A percentile compares a stretch with the other conserved stretches of the same genome.
Conservation (phyloP, 2,888 invertebrate species). For the Drosophila borealis region DNA sequence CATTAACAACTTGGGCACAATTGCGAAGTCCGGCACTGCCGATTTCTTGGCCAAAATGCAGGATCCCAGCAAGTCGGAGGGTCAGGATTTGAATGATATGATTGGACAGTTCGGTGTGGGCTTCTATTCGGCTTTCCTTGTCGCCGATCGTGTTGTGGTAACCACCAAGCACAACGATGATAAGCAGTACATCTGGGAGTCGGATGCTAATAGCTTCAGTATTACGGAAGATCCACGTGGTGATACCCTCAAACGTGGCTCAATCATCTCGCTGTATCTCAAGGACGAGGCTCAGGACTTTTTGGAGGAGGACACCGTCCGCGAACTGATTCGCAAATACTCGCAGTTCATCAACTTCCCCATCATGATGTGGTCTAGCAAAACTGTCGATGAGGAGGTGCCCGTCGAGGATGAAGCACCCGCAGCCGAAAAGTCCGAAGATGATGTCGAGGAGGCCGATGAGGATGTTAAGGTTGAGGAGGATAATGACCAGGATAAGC, state of each 20-base stretch:
- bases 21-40: slow-evolving; percentile 98
- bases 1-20: slow-evolving; percentile 98
- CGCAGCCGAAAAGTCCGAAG: slow-evolving; percentile 85
- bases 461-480: slow-evolving; percentile 88
- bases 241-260: slow-evolving; percentile 94
- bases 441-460: slow-evolving; percentile 85
- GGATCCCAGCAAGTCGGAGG: slow-evolving; percentile 85
- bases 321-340: slow-evolving; percentile 97
- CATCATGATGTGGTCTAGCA: slow-evolving; percentile 96
- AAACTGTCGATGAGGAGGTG: slow-evolving; percentile 91
- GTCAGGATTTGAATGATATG: slow-evolving; percentile 96
- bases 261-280: slow-evolving; percentile 93
- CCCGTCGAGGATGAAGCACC: slow-evolving; percentile 87
- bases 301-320: slow-evolving; percentile 95
- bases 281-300: slow-evolving; percentile 99
- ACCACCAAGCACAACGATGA: slow-evolving; percentile 98
- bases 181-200: slow-evolving; percentile 98
- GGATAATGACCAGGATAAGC: slow-evolving; percentile 88
- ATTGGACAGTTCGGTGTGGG: slow-evolving; percentile 99
- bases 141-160: slow-evolving; percentile 98
- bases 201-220: slow-evolving; percentile 95
- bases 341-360: slow-evolving; percentile 99
- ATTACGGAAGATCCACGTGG: slow-evolving; percentile 98
- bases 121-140: slow-evolving; percentile 99
- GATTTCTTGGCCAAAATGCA: slow-evolving; percentile 97